Evolutionary conservation across 2,888 invertebrate species (phyloP).

Genomic region (Venustoraphidia nigricollis): DNA sequence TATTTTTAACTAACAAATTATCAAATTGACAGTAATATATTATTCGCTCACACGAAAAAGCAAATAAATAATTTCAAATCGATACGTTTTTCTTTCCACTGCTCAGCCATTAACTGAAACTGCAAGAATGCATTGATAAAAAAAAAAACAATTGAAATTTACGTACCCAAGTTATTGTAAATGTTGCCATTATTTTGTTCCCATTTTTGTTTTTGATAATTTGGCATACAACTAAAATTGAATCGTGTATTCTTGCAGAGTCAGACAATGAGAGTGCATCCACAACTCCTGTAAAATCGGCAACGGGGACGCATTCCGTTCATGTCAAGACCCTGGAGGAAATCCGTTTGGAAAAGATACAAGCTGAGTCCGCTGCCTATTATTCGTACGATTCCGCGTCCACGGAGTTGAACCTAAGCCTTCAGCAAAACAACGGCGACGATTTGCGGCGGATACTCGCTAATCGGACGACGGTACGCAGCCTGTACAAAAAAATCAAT

Average conservation of each 20-base stretch:
- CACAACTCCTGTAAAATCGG: conserved; percentile 36
- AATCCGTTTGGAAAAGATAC: conserved; percentile 49
- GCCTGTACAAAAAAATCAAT: conserved; percentile 3
- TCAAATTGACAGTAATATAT: too few relatives aligned
- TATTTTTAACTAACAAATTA: too few relatives aligned
- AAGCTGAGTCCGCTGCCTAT: conserved; percentile 56
- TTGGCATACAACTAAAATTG: conserved; percentile 4
- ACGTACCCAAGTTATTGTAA: conserved; percentile 1
- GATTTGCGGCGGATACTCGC: conserved; percentile 21
- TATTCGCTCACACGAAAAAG: too few relatives aligned
- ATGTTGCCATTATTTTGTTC: background rate
- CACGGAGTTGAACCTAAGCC: too few relatives aligned
- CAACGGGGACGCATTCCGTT: conserved; percentile 25
- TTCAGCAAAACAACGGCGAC: conserved; percentile 9
- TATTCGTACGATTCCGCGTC: conserved; percentile 38
- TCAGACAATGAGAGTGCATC: conserved; percentile 61
- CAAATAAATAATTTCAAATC: background rate
- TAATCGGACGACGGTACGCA: conserved; percentile 11
- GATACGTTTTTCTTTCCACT: background rate
- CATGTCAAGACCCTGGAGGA: conserved; percentile 51
- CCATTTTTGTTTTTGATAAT: background rate
- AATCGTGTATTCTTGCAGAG: conserved; percentile 56
- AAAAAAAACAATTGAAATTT: conserved; percentile 6
- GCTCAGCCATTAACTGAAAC: conserved; percentile 13
- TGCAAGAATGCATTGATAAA: conserved; percentile 27